These are phyloP conservation scores for Gymnocypris eckloni DNA, from an alignment of 2,797 vertebrate genomes.

Conservation along the genomic window DNA sequence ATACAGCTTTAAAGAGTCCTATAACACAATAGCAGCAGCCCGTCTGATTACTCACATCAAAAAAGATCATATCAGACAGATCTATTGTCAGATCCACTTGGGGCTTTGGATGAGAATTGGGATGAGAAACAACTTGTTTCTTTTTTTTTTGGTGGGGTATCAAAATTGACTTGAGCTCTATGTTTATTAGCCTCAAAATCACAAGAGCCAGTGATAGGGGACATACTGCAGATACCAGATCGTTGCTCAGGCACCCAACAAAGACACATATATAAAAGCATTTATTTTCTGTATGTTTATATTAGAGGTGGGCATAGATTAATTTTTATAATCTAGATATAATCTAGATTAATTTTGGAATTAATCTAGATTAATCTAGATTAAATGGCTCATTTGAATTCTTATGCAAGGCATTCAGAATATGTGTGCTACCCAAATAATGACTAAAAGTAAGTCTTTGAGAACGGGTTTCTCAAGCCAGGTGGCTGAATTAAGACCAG, in stretches of 20 bases:
- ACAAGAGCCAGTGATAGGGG: background rate
- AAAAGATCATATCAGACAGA: slow-evolving; percentile 37
- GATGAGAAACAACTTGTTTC: background rate
- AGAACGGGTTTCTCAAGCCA: too few species aligned
- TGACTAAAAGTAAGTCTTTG: too few species aligned
- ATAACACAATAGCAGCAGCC: slow-evolving; percentile 15
- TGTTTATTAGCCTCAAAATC: slow-evolving; percentile 31
- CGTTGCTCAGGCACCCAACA: background rate
- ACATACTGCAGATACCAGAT: background rate
- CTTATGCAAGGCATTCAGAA: too few species aligned
- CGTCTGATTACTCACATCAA: slow-evolving; percentile 25
- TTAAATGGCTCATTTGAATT: too few species aligned
- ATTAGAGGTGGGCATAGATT: too few species aligned
- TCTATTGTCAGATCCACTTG: slow-evolving; percentile 61
- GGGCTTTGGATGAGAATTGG: slow-evolving; percentile 18
- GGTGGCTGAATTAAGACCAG: too few species aligned
- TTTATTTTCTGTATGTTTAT: background rate
- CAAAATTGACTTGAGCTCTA: slow-evolving; percentile 10
- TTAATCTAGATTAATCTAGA: too few species aligned
- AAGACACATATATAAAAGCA: background rate
- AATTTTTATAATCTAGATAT: too few species aligned
- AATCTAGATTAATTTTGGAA: too few species aligned
- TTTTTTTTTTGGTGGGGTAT: background rate
- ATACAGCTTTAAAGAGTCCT: slow-evolving; percentile 29
- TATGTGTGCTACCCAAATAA: too few species aligned